A percentile compares a stretch with the other conserved stretches of the same genome.
These are phyloP conservation scores for Salminus brasiliensis DNA, from an alignment of 2,113 vertebrate species.

Conservation along the genomic window DNA sequence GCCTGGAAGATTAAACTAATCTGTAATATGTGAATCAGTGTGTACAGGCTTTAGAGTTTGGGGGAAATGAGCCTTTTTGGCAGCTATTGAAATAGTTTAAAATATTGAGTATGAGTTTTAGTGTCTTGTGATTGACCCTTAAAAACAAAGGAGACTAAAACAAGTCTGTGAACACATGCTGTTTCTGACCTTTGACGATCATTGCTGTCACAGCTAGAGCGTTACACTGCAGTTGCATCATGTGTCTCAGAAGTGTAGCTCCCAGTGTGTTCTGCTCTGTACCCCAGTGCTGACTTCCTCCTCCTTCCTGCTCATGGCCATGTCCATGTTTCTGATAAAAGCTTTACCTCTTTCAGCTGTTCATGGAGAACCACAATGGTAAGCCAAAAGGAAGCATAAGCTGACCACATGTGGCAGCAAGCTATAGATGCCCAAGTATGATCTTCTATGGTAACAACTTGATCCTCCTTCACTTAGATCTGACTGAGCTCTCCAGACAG, in stretches of 20 bases:
- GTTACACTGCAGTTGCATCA: constrained; percentile 91
- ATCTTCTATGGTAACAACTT: constrained; percentile 66
- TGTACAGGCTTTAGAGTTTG: no score
- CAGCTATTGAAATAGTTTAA: no score
- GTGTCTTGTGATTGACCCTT: no score
- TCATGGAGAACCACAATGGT: constrained; percentile 80
- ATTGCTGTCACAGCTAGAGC: constrained; percentile 84
- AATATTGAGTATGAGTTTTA: no score
- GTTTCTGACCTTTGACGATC: constrained; percentile 66
- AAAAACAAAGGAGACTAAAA: no score
- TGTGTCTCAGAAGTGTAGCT: constrained; percentile 84
- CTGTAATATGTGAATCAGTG: no score
- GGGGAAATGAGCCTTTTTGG: no score
- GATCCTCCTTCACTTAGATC: background rate
- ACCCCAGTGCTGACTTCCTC: constrained; percentile 21
- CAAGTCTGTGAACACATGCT: no score
- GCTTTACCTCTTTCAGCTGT: constrained; percentile 65
- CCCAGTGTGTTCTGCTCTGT: constrained; percentile 75
- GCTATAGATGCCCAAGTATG: constrained; percentile 81
- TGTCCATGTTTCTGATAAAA: constrained; percentile 52
- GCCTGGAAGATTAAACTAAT: no score
- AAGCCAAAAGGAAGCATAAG: constrained; percentile 80
- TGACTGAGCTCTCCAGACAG: background rate
- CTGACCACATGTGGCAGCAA: constrained; percentile 81
- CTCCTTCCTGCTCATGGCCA: constrained; percentile 28